Base-by-base conservation (phyloP, 2,888 invertebrate species). In the Rapana venosa region DNA sequence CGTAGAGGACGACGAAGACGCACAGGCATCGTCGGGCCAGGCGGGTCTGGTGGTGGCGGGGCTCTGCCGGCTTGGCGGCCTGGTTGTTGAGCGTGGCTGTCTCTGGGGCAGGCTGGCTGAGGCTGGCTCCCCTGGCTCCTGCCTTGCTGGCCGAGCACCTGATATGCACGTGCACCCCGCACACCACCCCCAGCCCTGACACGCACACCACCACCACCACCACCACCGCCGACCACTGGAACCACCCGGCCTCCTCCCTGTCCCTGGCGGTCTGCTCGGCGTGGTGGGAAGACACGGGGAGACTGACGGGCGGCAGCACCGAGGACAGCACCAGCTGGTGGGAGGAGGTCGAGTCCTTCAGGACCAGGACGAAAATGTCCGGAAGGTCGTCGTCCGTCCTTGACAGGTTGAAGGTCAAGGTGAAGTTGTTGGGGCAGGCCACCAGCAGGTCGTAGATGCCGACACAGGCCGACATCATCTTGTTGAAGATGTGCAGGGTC, bases 391-490 rank as follows among this genome's bases (percentile, higher is more conserved):
- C 91, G 66, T 91, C 90, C 58, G 90, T 87, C 58, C 92, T 91
- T 66, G 93, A 92, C 30, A 95, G 91, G 86, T 93, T 93, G 83
- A 95, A 94, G 81, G 93, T 93, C 79, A 95, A 91, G 79, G 93
- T 92, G 91, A 96, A 96, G 30, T 94, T 90, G 30, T 92, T 86
- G 15, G 95, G 95, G 90, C 95, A 95, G 89, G 92, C 93, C 89
- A 96, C 92, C 26, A 96, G 92, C 58, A 95, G 92, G 90, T 96
- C 95, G 89, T 94, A 94, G 32, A 93, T 88, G 56, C 93, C 94
- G 8, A 94, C 92, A 85, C 93, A 92, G 17, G 92, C 88, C 0
- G 92, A 91, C 90, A 92, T 92, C 56, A 93, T 91, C 90, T 94
- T 94, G 85, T 94, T 93, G 90, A 92, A 94, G n/a, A 95, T 90